A percentile compares a stretch with the other conserved stretches of the same genome.
phyloP scores from a whole-genome alignment of 2,888 invertebrate species.

The Atethmia centrago region DNA sequence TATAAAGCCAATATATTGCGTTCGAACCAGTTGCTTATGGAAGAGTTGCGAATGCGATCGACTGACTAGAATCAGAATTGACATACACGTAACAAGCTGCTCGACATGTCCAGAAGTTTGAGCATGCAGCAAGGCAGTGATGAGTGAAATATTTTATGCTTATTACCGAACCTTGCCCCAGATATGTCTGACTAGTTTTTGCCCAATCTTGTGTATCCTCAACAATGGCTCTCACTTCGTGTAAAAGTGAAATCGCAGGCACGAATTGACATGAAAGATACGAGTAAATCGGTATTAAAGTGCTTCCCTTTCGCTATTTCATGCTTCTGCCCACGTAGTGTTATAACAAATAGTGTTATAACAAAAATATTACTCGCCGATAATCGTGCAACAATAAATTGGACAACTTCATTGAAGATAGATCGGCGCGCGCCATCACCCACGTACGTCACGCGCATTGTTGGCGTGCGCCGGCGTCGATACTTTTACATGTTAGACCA shows the following conservation, averaged over 20 bases:
- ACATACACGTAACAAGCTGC: slow-evolving; percentile 60
- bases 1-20: slow-evolving; percentile 74
- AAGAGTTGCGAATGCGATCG: slow-evolving; percentile 66
- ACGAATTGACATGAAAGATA: slow-evolving; percentile 57
- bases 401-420: slow-evolving; percentile 87
- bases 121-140: slow-evolving; percentile 31
- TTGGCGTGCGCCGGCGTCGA: slow-evolving; percentile 68
- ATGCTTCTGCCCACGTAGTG: slow-evolving; percentile 72
- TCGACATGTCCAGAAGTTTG: slow-evolving; percentile 54
- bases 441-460: slow-evolving; percentile 82
- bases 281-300: slow-evolving; percentile 52
- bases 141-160: slow-evolving; percentile 54
- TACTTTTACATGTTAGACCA: slow-evolving; percentile 66
- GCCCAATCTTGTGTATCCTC: slow-evolving; percentile 50
- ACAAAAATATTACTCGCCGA: slow-evolving; percentile 78
- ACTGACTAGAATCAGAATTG: slow-evolving; percentile 57
- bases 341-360: slow-evolving; percentile 75
- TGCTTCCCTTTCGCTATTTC: slow-evolving; percentile 71
- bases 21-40: slow-evolving; percentile 70
- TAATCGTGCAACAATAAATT: slow-evolving; percentile 80
- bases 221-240: slow-evolving; percentile 50
- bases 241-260: slow-evolving; percentile 58
- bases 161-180: slow-evolving; percentile 48
- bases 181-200: slow-evolving; percentile 54
- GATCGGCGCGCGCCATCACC: slow-evolving; percentile 83